These are phyloP conservation scores for Torymus tubicola DNA, from an alignment of 2,888 invertebrate species.

Conservation along the genomic window DNA sequence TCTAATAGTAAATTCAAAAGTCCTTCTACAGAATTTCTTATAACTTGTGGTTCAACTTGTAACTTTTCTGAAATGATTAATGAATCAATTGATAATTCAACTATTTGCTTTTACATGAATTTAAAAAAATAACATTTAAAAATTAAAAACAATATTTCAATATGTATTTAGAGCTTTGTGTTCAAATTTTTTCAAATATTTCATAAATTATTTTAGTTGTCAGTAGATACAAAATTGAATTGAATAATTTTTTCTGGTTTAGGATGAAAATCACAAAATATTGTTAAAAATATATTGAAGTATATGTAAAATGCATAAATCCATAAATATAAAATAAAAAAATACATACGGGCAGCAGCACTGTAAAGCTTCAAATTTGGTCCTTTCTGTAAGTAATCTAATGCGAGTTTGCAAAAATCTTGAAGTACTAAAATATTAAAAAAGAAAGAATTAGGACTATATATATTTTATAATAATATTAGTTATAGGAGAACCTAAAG, in stretches of 20 bases:
- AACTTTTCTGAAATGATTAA: conserved; percentile 79
- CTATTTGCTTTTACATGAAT: conserved; percentile 4
- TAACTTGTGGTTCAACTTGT: conserved; percentile 77
- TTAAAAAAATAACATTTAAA: not conserved
- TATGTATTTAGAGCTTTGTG: not conserved
- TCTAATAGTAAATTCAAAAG: conserved; percentile 85
- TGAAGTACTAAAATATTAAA: conserved; percentile 79
- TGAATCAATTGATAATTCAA: not conserved
- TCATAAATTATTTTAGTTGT: no score
- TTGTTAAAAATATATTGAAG: no score
- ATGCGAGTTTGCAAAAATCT: conserved; percentile 84
- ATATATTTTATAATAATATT: not conserved
- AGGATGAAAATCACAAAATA: no score
- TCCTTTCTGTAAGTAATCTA: conserved; percentile 83
- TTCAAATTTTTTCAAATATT: not conserved
- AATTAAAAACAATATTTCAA: not conserved
- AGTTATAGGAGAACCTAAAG: not conserved
- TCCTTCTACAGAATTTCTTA: conserved; percentile 84
- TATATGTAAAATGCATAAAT: not conserved
- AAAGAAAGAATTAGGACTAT: no score
- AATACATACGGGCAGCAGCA: conserved; percentile 80
- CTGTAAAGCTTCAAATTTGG: conserved; percentile 81
- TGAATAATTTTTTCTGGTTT: no score
- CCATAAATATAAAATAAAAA: not conserved
- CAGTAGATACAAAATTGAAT: no score